Evolutionary conservation across 2,888 invertebrate species (phyloP).

Genomic region (Coelogynopora nodosa): DNA sequence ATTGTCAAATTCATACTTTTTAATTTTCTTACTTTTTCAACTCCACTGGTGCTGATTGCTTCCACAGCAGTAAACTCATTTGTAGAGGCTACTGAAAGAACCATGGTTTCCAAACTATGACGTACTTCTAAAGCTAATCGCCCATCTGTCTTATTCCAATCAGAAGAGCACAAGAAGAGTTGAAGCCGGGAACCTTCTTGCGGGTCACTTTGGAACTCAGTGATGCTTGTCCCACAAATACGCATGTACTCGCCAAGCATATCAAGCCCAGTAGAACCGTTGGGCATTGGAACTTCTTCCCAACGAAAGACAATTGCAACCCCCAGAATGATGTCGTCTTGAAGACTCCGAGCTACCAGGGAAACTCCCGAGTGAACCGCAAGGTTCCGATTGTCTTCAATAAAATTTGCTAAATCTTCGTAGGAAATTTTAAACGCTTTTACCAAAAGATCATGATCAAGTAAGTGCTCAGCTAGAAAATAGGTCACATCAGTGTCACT

Average conservation of each 20-base stretch:
- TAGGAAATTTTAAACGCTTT: not conserved
- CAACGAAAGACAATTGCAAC: not conserved
- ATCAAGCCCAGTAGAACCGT: not conserved
- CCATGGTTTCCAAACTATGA: not conserved
- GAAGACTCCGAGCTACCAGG: not conserved
- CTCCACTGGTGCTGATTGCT: not conserved
- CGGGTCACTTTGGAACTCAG: not conserved
- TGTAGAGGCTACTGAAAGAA: not conserved
- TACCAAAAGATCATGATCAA: not conserved
- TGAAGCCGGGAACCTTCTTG: not conserved
- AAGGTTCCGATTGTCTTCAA: not conserved
- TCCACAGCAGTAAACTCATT: not conserved
- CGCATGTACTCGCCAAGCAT: not conserved
- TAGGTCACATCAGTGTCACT: not conserved
- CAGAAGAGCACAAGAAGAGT: not conserved
- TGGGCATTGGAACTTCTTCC: not conserved
- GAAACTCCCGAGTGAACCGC: not conserved
- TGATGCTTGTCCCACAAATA: not conserved
- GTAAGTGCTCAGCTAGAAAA: not conserved
- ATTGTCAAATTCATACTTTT: too few species aligned
- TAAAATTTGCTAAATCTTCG: constrained; percentile 5
- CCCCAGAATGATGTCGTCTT: not conserved
- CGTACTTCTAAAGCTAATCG: not conserved
- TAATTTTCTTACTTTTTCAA: not conserved
- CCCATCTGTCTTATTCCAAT: not conserved